A percentile compares a stretch with the other conserved stretches of the same genome.
Evolutionary conservation across 1,140 invertebrate genomes (phyloP).

Genomic region (Drosophila nikananu): DNA sequence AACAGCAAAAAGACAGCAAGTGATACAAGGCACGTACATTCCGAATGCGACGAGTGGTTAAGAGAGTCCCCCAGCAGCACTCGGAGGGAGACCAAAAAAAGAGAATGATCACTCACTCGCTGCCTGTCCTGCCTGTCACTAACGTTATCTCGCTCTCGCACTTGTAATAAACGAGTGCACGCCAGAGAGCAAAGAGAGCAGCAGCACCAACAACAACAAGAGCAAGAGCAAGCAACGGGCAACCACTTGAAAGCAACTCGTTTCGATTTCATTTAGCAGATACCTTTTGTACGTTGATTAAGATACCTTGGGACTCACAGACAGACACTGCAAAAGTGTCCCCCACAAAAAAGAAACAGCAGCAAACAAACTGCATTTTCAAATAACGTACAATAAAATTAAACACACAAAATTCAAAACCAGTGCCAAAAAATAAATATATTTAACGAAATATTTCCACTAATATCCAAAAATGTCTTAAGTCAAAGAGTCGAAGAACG

Average conservation of each 20-base stretch:
- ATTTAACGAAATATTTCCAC: conserved; percentile 40
- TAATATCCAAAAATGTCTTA: conserved; percentile 67
- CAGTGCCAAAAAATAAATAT: conserved; percentile 55
- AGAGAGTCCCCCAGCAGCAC: conserved; percentile 24
- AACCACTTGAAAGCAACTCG: conserved; percentile 84
- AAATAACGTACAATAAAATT: conserved; percentile 32
- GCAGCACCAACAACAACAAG: conserved; percentile 44
- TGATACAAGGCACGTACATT: conserved; percentile 80
- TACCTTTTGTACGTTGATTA: conserved; percentile 85
- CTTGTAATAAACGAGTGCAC: conserved; percentile 80
- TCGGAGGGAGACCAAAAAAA: conserved; percentile 18
- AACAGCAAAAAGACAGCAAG: conserved; percentile 46
- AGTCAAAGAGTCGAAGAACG: conserved; percentile 72
- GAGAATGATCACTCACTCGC: conserved; percentile 64
- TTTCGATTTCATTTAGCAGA: conserved; percentile 85
- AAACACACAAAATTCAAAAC: conserved; percentile 36
- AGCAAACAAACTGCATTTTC: conserved; percentile 47
- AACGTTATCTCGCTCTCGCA: conserved; percentile 53
- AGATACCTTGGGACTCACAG: conserved; percentile 74
- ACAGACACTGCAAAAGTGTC: conserved; percentile 52
- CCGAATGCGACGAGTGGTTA: conserved; percentile 59
- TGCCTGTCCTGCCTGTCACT: conserved; percentile 38
- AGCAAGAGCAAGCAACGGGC: conserved; percentile 61
- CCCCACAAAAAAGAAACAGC: conserved; percentile 59
- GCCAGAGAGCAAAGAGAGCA: conserved; percentile 41